A percentile compares a stretch with the other conserved stretches of the same genome.
phyloP scores from a whole-genome alignment of 1,140 invertebrate species.

The Nebria ingens region DNA sequence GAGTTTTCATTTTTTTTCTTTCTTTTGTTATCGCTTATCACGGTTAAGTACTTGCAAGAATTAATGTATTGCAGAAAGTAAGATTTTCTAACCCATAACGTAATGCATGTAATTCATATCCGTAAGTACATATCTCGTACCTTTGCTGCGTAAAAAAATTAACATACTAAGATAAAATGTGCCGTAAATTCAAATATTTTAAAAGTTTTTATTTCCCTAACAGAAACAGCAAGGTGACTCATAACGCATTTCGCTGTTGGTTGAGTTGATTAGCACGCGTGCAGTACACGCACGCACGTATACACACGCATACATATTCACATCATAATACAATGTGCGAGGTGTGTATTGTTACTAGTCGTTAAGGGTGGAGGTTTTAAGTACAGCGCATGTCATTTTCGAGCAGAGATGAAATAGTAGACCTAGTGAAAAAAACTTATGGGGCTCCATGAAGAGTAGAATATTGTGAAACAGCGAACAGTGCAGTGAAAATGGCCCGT shows the following conservation, averaged over 20 bases:
- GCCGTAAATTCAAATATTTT: conserved; percentile 3
- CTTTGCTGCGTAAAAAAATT: conserved; percentile 8
- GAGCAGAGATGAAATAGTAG: no score
- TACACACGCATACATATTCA: no score
- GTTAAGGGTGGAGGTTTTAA: no score
- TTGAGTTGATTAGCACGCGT: neutral
- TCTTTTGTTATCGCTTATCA: conserved; percentile 1
- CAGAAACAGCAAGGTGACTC: neutral
- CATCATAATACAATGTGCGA: no score
- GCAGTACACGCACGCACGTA: no score
- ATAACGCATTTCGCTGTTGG: neutral
- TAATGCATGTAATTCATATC: conserved; percentile 7
- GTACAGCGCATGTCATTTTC: no score
- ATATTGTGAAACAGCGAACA: neutral
- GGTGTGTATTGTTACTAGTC: no score
- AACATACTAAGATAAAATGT: conserved; percentile 1
- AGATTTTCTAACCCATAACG: neutral
- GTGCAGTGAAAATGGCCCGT: neutral
- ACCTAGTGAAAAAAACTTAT: no score
- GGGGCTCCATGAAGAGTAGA: no score
- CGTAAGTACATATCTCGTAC: conserved; percentile 7
- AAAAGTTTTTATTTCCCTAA: conserved; percentile 2
- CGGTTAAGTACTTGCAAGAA: conserved; percentile 1
- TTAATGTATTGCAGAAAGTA: neutral
- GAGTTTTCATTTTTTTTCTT: no score